Conservation (phyloP, 1,140 invertebrate genomes). For the Paraescarpia echinospica region DNA sequence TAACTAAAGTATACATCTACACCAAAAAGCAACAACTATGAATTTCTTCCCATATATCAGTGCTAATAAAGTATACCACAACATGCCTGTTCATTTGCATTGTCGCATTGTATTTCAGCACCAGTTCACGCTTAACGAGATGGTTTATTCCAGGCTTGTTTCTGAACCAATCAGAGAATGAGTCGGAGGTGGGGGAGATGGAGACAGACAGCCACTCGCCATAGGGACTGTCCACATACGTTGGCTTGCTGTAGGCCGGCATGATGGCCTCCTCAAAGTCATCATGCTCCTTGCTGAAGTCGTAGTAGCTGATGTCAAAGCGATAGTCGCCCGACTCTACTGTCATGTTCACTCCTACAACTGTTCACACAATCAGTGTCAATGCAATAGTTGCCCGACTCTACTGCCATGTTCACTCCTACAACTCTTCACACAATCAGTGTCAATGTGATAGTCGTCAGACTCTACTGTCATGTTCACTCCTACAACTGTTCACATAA, state of each 20-base stretch:
- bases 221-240: conserved; percentile 37
- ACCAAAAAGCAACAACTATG: too few species aligned
- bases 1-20: too few species aligned
- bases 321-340: conserved; percentile 28
- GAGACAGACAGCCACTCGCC: conserved; percentile 35
- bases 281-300: conserved; percentile 34
- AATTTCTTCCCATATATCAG: neutral
- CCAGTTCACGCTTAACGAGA: neutral
- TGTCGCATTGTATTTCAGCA: neutral
- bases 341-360: conserved; percentile 25
- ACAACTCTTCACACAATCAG: too few species aligned
- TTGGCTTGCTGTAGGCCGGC: conserved; percentile 28
- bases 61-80: neutral
- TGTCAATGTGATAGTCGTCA: too few species aligned
- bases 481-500: too few species aligned
- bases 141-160: neutral
- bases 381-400: too few species aligned
- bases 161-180: conserved; percentile 34
- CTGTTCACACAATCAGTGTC: neutral
- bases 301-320: conserved; percentile 32
- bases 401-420: too few species aligned
- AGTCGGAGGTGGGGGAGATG: conserved; percentile 29
- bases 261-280: conserved; percentile 34
- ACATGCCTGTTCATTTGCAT: neutral
- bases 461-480: too few species aligned